Evolutionary conservation across 2,888 invertebrate species (phyloP), one percentile per base, ranked within the genome.

Genomic region (Hymenopus coronatus): DNA sequence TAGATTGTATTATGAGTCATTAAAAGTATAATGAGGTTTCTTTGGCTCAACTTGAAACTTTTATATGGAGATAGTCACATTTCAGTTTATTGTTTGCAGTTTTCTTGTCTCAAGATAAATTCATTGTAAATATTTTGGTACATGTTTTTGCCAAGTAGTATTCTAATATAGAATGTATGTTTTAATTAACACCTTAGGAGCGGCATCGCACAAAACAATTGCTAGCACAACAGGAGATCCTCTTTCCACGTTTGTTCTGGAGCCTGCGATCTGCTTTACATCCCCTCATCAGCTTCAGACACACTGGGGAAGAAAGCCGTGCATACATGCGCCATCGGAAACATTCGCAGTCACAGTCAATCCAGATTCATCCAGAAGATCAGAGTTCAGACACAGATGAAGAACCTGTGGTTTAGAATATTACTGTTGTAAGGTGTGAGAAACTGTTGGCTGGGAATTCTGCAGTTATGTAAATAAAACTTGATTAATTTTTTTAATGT

Each of bases 231-330:
- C 97, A 97, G 91, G 98, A 98, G 92, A 95, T 96, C 14, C 92
- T 96, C 27, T 96, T 97, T 92, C 98, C 98, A 0, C 95, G 95
- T 87, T 93, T 98, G 82, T 98, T 96, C 92, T 94, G 95, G 92
- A 97, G 97, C 91, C 93, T 98, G 90, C 95, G 96, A 92, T 95
- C 95, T 30, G 97, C 97, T n/a, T 93, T 98, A 90, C 96, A 96
- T 91, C 97, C 97, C 0, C 93, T 97, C 88, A 96, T 97, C 92
- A 95, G 95, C 91, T 95, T 95, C 90, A 91, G 92, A 90, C 89
- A 91, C 90, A 92, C 92, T 14, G 93, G 93, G 2, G 91, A 93
- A 87, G 93, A 93, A 90, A 92, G 91, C 84, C 86, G 90, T 20
- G 88, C 91, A 20, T 92, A 92, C 89, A 82, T 87, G 28, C 87